Evolutionary conservation across 2,113 vertebrate species (phyloP).

Genomic region (Miniopterus natalensis): DNA sequence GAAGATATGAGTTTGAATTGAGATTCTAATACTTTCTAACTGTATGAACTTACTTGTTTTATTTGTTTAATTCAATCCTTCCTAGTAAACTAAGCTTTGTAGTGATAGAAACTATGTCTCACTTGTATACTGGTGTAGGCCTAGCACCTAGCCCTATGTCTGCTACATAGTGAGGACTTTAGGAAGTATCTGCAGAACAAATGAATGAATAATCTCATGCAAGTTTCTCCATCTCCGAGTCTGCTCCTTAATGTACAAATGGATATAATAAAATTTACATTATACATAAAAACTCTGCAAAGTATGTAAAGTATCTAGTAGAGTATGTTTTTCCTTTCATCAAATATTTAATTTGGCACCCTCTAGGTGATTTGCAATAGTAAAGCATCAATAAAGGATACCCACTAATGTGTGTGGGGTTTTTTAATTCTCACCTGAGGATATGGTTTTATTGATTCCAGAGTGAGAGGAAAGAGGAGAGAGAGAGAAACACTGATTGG

Average conservation of each 20-base stretch:
- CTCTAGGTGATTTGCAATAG: neutral
- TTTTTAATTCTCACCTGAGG: neutral
- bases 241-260: conserved; percentile 42
- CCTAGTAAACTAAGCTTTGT: neutral
- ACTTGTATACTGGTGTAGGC: neutral
- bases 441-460: neutral
- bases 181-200: conserved; percentile 30
- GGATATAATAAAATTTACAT: conserved; percentile 9
- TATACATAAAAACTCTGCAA: neutral
- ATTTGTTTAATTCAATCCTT: conserved; percentile 40
- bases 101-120: neutral
- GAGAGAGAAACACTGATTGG: neutral
- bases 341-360: neutral
- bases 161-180: neutral
- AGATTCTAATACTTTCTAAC: conserved; percentile 31
- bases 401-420: neutral
- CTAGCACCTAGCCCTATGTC: neutral
- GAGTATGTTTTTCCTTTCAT: conserved; percentile 30
- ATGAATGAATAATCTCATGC: conserved; percentile 12
- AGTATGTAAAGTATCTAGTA: conserved; percentile 34
- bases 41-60: conserved; percentile 17
- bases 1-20: neutral
- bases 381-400: conserved; percentile 20
- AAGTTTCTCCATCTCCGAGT: conserved; percentile 41
- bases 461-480: neutral